Base-by-base conservation (phyloP, 2,797 vertebrate species). In the Mycteria americana region DNA sequence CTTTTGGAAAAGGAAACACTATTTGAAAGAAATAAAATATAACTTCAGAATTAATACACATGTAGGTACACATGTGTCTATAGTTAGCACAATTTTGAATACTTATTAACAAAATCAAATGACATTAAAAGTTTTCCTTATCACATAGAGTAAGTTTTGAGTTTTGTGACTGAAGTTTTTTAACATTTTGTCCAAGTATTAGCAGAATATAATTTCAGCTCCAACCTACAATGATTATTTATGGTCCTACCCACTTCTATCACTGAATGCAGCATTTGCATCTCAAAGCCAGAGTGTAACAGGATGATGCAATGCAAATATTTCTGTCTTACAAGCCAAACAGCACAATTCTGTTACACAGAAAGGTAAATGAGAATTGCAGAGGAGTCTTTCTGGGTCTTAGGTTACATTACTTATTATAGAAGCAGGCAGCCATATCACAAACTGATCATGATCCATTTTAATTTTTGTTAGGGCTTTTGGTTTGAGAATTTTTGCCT, bases 1-100 rank as follows among this genome's bases (percentile, higher is more conserved):
- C 68, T 95, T 96, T 92, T 83, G 56, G 63, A 92, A 97, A 91
- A 96, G 75, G 76, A 97, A 96, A 90, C 7, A 33, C 81, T 88
- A 50, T 92, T 93, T 83, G 14, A 89, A 93, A 77, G 35, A 77
- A 65, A 74, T 43, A 67, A 80, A 72, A 43, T 24, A 11, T 16
- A 83, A 59, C 30, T 74, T 79, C 37, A 80, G 53, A 77, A 41
- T 92, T 62, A 83, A 65, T 16, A 73, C 9, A 39, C 18, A n/a
- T n/a, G 16, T 50, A 35, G 15, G 57, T 62, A 33, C 28, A 46
- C 8, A 54, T 13, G 4, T 39, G 10, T 50, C 24, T 60, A 21
- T 4, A 73, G 23, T 18, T 18, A 72, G 13, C 10, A 33, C 1
- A 2, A 45, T 73, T 95, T 70, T 69, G 11, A 80, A 68, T 30